A percentile compares a stretch with the other conserved stretches of the same genome.
These are phyloP conservation scores for Laothoe populi DNA, from an alignment of 2,888 invertebrate species.

Conservation along the genomic window DNA sequence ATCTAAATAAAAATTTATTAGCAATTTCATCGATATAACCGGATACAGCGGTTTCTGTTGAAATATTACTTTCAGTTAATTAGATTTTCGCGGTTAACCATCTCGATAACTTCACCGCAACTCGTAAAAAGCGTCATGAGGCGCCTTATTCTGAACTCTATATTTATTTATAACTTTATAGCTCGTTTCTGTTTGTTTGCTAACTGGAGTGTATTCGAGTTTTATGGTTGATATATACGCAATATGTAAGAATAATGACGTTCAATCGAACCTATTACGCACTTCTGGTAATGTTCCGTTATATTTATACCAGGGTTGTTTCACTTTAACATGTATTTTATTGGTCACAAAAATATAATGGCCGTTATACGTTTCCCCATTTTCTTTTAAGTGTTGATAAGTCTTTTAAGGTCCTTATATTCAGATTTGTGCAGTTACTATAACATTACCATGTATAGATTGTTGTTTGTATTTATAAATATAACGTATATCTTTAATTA, in stretches of 20 bases:
- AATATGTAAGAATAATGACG: slow-evolving; percentile 15
- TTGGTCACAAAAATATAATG: neutral
- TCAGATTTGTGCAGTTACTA: neutral
- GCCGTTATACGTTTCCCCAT: neutral
- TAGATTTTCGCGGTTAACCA: slow-evolving; percentile 9
- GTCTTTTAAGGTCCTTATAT: neutral
- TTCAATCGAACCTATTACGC: slow-evolving; percentile 22
- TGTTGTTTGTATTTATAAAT: too few species aligned
- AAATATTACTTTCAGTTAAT: slow-evolving; percentile 16
- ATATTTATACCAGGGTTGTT: slow-evolving; percentile 14
- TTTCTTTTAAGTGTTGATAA: neutral
- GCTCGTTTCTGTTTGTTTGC: slow-evolving; percentile 29
- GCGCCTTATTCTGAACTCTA: slow-evolving; percentile 28
- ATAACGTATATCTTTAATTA: too few species aligned
- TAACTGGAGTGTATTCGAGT: slow-evolving; percentile 15
- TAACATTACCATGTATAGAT: too few species aligned
- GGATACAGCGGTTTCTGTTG: slow-evolving; percentile 15
- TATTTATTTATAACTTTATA: slow-evolving; percentile 27
- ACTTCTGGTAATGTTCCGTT: slow-evolving; percentile 20
- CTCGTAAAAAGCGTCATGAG: slow-evolving; percentile 28
- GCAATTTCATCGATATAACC: slow-evolving; percentile 6
- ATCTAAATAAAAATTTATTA: neutral
- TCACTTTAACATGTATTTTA: neutral
- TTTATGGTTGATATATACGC: slow-evolving; percentile 19
- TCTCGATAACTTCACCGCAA: slow-evolving; percentile 27